phyloP scores from a whole-genome alignment of 2,888 invertebrate genomes.

The Eristalis arbustorum region DNA sequence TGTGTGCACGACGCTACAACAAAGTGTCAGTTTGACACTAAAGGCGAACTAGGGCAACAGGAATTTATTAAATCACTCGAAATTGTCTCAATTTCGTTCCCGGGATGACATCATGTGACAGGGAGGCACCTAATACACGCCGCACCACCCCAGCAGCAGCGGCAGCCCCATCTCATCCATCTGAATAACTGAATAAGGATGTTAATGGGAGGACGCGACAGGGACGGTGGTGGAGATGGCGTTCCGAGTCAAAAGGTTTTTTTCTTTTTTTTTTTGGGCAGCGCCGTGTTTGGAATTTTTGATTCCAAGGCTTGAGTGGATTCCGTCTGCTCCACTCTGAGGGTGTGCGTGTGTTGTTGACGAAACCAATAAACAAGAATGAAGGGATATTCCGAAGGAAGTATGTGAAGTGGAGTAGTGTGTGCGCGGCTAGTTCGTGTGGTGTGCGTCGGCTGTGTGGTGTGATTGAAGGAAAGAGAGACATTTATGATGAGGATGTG shows the following conservation, averaged over 20 bases:
- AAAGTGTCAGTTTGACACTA: conserved; percentile 61
- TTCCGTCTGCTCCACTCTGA: background rate
- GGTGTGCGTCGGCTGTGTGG: background rate
- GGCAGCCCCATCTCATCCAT: conserved; percentile 18
- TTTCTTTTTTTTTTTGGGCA: conserved; percentile 3
- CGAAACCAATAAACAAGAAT: conserved; percentile 68
- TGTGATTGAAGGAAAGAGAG: conserved; percentile 56
- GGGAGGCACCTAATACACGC: conserved; percentile 11
- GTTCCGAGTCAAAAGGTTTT: conserved; percentile 34
- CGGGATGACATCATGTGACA: conserved; percentile 32
- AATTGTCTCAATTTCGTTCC: conserved; percentile 60
- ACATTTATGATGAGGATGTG: conserved; percentile 67
- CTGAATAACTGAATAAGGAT: conserved; percentile 60
- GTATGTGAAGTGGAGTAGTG: conserved; percentile 28
- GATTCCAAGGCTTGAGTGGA: conserved; percentile 12
- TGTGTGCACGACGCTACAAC: background rate
- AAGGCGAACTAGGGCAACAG: conserved; percentile 57
- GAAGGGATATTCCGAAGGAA: conserved; percentile 13
- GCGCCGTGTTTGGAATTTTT: conserved; percentile 41
- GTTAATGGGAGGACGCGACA: conserved; percentile 25
- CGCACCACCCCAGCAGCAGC: background rate
- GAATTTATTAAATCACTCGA: conserved; percentile 65
- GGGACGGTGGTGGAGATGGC: background rate
- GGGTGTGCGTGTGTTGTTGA: conserved; percentile 40
- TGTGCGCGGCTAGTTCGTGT: conserved; percentile 33